Evolutionary conservation across 2,888 invertebrate genomes (phyloP), one percentile per base, ranked within the genome.

Genomic region (Teleogryllus oceanicus): DNA sequence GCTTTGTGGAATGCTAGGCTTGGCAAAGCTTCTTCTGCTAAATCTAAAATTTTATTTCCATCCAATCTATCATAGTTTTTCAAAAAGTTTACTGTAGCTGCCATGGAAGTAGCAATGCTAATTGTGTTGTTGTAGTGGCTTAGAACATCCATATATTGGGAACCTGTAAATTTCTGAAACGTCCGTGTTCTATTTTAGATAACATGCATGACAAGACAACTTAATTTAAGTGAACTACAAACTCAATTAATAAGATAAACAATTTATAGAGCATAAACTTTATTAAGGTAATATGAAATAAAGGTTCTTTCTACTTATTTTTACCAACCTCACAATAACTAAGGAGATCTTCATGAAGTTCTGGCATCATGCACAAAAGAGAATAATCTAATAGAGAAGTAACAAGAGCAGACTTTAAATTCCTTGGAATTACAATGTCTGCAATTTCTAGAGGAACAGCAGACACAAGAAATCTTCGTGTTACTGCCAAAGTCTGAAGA

Each of bases 1-100:
- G 89, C 90, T 85, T 89, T 88, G 84, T 92, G 91, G 83, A 91
- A 89, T 81, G 91, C 89, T 62, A 93, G 85, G 81, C 90, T 88
- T 0, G 89, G 87, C 76, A 92, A 86, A 0, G 91, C 89, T 50
- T 88, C 87, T 83, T 89, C 88, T 49, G 92, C 89, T 74, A 87
- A 79, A 74, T n/a, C 50, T 24, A 82, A 78, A n/a, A 81, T 77
- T 37, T 50, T 75, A 11, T 78, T 80, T 51, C 79, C 76, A 16
- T 80, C 79, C 13, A 78, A 50, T 80, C 78, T 80, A 76, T 75
- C 77, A 76, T 85, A 83, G 80, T 86, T 85, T 83, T 87, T 87
- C 50, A 89, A 83, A 83, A 90, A 87, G 79, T 85, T 85, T 2
- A 90, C 84, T 74, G 89, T 87, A 49, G 88, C 85, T 75, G 87